These are phyloP conservation scores for Amphiprion percula DNA, from an alignment of 2,113 vertebrate genomes.

Conservation along the genomic window DNA sequence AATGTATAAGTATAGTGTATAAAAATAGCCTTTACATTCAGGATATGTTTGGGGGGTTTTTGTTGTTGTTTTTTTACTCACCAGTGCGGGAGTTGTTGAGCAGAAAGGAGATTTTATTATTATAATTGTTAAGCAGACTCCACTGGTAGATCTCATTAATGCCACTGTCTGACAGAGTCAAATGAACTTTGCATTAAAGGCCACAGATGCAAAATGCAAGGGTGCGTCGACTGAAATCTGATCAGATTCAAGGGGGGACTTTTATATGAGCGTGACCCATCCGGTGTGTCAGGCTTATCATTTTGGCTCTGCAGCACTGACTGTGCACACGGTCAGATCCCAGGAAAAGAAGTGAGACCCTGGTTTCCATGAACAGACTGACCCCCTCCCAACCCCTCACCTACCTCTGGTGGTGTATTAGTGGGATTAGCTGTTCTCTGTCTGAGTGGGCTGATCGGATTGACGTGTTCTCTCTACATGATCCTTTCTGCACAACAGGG, in stretches of 20 bases:
- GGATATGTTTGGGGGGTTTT: too few species aligned
- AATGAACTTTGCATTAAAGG: constrained; percentile 5
- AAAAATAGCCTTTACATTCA: background rate
- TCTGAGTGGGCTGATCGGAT: constrained; percentile 71
- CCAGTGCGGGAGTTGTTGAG: background rate
- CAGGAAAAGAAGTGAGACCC: constrained; percentile 58
- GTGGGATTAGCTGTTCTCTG: constrained; percentile 76
- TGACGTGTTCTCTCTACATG: constrained; percentile 55
- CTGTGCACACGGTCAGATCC: constrained; percentile 36
- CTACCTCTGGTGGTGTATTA: constrained; percentile 51
- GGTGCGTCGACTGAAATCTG: constrained; percentile 1
- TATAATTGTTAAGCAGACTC: background rate
- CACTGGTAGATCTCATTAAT: background rate
- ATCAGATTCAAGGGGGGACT: background rate
- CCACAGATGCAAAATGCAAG: constrained; percentile 11
- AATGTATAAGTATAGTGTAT: background rate
- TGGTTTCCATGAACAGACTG: constrained; percentile 59
- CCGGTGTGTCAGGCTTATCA: constrained; percentile 27
- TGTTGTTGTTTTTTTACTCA: background rate
- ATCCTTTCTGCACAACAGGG: constrained; percentile 44
- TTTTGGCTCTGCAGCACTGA: constrained; percentile 34
- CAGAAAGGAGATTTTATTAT: too few species aligned
- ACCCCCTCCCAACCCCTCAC: constrained; percentile 2
- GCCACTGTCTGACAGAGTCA: background rate
- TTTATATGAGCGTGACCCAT: constrained; percentile 3